A percentile compares a stretch with the other conserved stretches of the same genome.
Conservation (phyloP, 2,888 invertebrate species). For the Synergus gifuensis region DNA sequence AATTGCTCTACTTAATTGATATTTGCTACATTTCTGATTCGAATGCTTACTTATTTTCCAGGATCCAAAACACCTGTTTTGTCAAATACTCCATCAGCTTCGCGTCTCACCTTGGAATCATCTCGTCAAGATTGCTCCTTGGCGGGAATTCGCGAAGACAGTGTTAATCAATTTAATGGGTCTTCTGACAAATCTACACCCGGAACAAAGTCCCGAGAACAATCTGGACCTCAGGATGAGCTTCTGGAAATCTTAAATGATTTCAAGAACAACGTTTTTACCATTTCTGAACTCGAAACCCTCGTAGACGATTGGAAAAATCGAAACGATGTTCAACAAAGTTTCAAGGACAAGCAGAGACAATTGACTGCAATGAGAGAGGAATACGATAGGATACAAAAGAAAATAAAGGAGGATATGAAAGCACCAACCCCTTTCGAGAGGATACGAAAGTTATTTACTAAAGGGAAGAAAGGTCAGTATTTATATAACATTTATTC, state of each 20-base stretch:
- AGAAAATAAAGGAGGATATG: conserved; percentile 86
- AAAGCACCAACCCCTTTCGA: conserved; percentile 91
- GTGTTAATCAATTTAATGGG: conserved; percentile 16
- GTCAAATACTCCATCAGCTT: conserved; percentile 15
- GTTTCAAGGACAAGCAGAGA: conserved; percentile 90
- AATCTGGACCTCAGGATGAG: conserved; percentile 82
- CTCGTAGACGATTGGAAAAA: conserved; percentile 93
- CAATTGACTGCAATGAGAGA: conserved; percentile 89
- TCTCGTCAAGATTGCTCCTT: conserved; percentile 49
- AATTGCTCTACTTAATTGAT: too few species aligned
- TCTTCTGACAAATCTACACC: conserved; percentile 53
- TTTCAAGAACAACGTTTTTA: conserved; percentile 92
- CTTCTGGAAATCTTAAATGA: conserved; percentile 92
- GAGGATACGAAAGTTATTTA: conserved; percentile 86
- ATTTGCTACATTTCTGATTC: neutral
- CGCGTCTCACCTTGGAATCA: conserved; percentile 20
- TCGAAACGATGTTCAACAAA: conserved; percentile 91
- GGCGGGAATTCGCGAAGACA: conserved; percentile 42
- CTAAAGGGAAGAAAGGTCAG: conserved; percentile 80
- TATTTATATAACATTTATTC: neutral
- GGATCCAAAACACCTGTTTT: conserved; percentile 8
- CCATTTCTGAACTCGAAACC: conserved; percentile 90
- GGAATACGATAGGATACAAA: conserved; percentile 90
- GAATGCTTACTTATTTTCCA: neutral
- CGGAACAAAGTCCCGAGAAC: conserved; percentile 66